Evolutionary conservation across 1,140 invertebrate species (phyloP).

Genomic region (Solenopsis fugax): DNA sequence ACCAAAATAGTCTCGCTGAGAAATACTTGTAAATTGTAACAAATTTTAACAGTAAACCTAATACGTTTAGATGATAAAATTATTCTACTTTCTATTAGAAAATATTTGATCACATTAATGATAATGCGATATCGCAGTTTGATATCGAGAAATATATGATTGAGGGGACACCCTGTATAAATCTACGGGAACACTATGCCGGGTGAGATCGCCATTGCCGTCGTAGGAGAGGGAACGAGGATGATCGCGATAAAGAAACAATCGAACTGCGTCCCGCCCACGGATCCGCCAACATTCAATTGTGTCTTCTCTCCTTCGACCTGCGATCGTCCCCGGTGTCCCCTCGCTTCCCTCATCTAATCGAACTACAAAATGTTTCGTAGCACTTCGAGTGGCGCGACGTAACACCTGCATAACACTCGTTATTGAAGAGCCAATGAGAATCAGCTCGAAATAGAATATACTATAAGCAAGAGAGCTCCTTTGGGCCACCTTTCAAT

Average conservation of each 20-base stretch:
- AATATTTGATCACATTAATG: no score
- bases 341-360: constrained; percentile 33
- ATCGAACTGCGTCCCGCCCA: constrained; percentile 81
- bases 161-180: constrained; percentile 59
- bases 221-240: constrained; percentile 72
- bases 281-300: constrained; percentile 81
- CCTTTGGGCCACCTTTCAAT: background rate
- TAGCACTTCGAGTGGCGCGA: constrained; percentile 8
- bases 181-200: constrained; percentile 69
- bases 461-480: no score
- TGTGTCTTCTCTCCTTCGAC: constrained; percentile 70
- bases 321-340: constrained; percentile 48
- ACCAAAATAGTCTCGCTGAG: no score
- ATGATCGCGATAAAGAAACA: constrained; percentile 84
- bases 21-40: no score
- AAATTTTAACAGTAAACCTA: no score
- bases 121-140: background rate
- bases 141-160: background rate
- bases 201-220: constrained; percentile 73
- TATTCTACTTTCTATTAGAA: no score
- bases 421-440: constrained; percentile 3
- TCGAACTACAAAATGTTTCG: constrained; percentile 52
- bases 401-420: constrained; percentile 41
- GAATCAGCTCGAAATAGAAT: constrained; percentile 6
- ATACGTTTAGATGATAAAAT: no score